A percentile compares a stretch with the other conserved stretches of the same genome.
Conservation (phyloP, 2,113 vertebrate genomes). For the Bagarius yarrelli region DNA sequence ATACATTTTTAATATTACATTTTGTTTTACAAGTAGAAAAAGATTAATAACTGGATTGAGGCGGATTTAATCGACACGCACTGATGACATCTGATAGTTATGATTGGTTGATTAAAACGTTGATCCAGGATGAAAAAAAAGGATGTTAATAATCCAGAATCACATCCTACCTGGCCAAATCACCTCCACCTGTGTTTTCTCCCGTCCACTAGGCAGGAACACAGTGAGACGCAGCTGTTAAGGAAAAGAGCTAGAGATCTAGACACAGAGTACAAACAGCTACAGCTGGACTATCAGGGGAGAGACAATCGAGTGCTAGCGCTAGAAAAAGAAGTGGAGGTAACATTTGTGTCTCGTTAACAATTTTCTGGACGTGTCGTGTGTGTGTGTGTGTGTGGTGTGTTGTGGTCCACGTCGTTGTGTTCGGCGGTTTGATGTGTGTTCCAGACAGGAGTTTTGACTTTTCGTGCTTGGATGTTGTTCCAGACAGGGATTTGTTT, state of each 20-base stretch:
- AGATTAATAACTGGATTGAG: too few species aligned
- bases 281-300: conserved; percentile 76
- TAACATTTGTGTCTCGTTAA: conserved; percentile 57
- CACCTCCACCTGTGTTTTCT: conserved; percentile 48
- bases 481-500: conserved; percentile 9
- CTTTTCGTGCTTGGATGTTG: too few species aligned
- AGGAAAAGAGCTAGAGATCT: conserved; percentile 80
- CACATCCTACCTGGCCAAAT: too few species aligned
- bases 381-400: conserved; percentile 54
- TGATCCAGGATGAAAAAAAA: too few species aligned
- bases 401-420: background rate
- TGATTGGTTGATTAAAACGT: too few species aligned
- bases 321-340: conserved; percentile 79
- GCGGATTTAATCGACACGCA: too few species aligned
- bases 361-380: conserved; percentile 39
- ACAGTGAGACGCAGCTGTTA: conserved; percentile 77
- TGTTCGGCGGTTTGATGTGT: too few species aligned
- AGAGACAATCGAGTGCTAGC: conserved; percentile 74
- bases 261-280: conserved; percentile 80
- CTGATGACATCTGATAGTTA: too few species aligned
- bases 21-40: too few species aligned
- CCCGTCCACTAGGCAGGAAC: conserved; percentile 75
- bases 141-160: too few species aligned
- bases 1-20: too few species aligned
- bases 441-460: too few species aligned